Evolutionary conservation across 1,140 invertebrate genomes (phyloP).

Genomic region (Pentalonia nigronervosa): DNA sequence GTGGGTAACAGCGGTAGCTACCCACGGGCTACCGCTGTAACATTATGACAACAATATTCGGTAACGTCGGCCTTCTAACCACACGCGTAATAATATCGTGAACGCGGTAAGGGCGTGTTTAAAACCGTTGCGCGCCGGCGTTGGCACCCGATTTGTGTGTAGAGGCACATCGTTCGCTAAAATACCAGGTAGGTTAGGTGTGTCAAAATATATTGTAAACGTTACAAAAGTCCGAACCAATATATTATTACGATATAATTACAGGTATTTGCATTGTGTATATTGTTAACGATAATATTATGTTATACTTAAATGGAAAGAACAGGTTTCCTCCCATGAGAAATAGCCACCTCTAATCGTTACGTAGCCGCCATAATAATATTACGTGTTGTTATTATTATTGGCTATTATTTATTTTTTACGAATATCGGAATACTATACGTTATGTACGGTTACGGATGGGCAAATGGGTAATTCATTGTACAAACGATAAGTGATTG

Average conservation of each 20-base stretch:
- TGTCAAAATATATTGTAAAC: neutral
- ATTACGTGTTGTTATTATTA: no score
- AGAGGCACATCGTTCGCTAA: no score
- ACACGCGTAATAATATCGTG: neutral
- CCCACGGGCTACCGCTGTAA: neutral
- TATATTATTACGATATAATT: neutral
- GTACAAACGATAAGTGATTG: neutral
- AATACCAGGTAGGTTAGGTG: neutral
- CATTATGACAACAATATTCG: neutral
- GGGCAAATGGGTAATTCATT: no score
- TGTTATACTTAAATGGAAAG: neutral
- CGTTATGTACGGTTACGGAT: no score
- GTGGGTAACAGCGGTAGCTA: neutral
- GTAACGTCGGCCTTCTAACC: neutral
- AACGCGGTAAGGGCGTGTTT: neutral
- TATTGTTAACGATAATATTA: neutral
- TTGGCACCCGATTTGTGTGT: neutral
- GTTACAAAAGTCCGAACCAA: neutral
- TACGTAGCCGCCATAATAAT: neutral
- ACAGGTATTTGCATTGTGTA: neutral
- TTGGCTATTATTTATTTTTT: no score
- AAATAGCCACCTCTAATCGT: neutral
- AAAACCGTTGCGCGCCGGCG: neutral
- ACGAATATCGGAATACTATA: no score
- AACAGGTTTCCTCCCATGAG: neutral